Evolutionary conservation across 2,113 vertebrate genomes (phyloP).

Genomic region (Ptychochromis oligacanthus): DNA sequence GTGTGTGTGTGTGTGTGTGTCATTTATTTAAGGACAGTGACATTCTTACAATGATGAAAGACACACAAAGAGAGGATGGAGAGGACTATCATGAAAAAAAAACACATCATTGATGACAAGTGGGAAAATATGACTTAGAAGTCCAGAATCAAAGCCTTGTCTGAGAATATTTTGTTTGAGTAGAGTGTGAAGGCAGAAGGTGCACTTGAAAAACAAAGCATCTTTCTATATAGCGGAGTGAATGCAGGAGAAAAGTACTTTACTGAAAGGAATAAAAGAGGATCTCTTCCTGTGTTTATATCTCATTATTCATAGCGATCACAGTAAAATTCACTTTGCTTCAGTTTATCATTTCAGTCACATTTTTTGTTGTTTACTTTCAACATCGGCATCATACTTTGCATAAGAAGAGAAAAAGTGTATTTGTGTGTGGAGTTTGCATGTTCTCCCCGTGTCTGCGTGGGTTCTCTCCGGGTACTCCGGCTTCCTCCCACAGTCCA

Average conservation of each 20-base stretch:
- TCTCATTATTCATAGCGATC: background rate
- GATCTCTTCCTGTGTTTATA: background rate
- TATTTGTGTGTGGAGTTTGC: too few species aligned
- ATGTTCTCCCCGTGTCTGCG: too few species aligned
- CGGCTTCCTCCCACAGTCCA: too few species aligned
- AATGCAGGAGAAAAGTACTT: background rate
- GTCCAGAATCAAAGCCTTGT: background rate
- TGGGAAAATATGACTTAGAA: background rate
- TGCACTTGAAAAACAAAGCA: slow-evolving; percentile 16
- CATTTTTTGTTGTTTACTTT: background rate
- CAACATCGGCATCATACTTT: background rate
- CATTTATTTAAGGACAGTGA: slow-evolving; percentile 21
- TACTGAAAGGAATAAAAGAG: background rate
- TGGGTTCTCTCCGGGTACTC: too few species aligned
- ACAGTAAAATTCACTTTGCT: background rate
- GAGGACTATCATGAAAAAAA: background rate
- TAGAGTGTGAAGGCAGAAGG: background rate
- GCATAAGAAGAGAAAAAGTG: background rate
- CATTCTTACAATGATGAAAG: background rate
- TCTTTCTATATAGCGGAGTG: background rate
- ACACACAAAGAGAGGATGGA: background rate
- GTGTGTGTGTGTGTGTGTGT: background rate
- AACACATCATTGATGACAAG: background rate
- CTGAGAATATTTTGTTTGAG: slow-evolving; percentile 10
- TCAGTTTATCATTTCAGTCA: background rate